phyloP scores from a whole-genome alignment of 2,888 invertebrate genomes.

The Campaea margaritaria region DNA sequence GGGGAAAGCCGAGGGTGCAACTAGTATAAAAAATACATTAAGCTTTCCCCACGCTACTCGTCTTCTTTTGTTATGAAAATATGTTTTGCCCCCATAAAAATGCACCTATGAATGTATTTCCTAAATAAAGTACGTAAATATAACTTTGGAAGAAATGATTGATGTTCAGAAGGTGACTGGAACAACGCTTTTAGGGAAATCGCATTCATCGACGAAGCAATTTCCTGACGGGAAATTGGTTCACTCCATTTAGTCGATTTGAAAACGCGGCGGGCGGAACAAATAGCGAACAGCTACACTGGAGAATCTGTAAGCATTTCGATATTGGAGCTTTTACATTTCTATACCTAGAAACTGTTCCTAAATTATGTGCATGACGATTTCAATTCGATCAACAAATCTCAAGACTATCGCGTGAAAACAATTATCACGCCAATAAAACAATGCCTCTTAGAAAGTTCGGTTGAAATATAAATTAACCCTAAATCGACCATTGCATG shows the following conservation, averaged over 20 bases:
- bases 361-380: too few relatives aligned
- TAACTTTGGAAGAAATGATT: conserved; percentile 50
- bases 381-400: neutral
- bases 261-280: conserved; percentile 30
- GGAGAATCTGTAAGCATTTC: neutral
- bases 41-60: neutral
- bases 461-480: conserved; percentile 46
- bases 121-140: conserved; percentile 3
- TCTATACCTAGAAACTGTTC: too few relatives aligned
- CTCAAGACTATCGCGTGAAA: neutral
- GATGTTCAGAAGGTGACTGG: conserved; percentile 60
- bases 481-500: neutral
- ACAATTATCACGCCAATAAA: conserved; percentile 21
- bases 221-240: conserved; percentile 81
- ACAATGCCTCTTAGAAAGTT: conserved; percentile 31
- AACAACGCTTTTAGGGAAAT: conserved; percentile 71
- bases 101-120: conserved; percentile 1
- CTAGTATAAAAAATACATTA: too few relatives aligned
- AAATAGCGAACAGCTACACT: conserved; percentile 1
- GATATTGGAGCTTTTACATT: too few relatives aligned
- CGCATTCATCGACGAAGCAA: conserved; percentile 65
- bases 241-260: conserved; percentile 57
- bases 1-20: too few relatives aligned
- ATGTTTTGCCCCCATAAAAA: conserved; percentile 5
- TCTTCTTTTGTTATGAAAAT: conserved; percentile 18